Base-by-base conservation (phyloP, 2,888 invertebrate genomes). In the Frankliniella intonsa region DNA sequence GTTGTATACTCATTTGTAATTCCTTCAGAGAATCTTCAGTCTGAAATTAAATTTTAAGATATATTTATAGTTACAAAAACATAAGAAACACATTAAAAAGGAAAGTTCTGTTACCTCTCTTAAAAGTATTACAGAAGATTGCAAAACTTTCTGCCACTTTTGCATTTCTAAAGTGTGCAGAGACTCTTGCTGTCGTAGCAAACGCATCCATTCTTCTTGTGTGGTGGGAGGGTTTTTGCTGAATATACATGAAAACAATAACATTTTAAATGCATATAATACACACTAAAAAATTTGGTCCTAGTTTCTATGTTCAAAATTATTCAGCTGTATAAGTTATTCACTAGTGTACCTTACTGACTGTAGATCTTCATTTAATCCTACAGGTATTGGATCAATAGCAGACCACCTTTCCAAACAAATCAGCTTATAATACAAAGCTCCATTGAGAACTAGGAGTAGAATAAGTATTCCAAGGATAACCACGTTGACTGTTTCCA, bases 401-500 rank as follows among this genome's bases (percentile, higher is more conserved):
- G 3, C 85, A 85, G 80, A 22, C 84, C 86, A 86, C 83, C 92
- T 90, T 87, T 95, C 93, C 84, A 93, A 88, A 85, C 91, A 90
- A 93, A 94, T 94, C 85, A 97, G 90, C 89, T 94, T 93, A 89
- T 94, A 94, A 90, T 95, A 95, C 83, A 97, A 91, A 87, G 94
- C 90, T 84, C 93, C 94, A 89, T 94, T 94, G 87, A 93, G 92
- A 84, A 93, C 85, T 79, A 91, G 88, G 86, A 95, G 88, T 85
- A 90, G 87, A 50, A 95, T 89, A 84, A 93, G 90, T 84, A 91
- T 90, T 84, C 91, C 88, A 86, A 93, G 89, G 88, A 93, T 89
- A 84, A 92, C 85, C 87, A 89, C 89, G 83, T 87, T 87, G 49
- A 88, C 85, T 82, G 88, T 86, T 82, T 86, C 86, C 8, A 76